phyloP scores from a whole-genome alignment of 2,888 invertebrate genomes.

The Rhogogaster chlorosoma region DNA sequence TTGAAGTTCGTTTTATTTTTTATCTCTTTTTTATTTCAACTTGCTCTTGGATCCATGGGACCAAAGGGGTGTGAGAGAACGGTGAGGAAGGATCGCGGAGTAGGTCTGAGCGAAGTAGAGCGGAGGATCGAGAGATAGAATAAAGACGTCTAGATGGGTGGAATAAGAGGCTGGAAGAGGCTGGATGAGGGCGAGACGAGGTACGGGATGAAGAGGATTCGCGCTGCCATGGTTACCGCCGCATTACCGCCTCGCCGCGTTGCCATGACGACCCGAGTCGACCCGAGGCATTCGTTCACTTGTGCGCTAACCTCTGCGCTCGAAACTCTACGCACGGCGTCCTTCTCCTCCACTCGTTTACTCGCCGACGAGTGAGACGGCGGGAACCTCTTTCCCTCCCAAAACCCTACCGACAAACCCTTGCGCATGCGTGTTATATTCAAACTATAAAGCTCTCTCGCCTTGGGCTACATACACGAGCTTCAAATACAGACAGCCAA shows the following conservation, averaged over 20 bases:
- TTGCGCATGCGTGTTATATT: constrained; percentile 23
- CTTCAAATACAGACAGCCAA: neutral
- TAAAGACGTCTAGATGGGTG: constrained; percentile 60
- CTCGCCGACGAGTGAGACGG: constrained; percentile 32
- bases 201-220: constrained; percentile 73
- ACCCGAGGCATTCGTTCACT: constrained; percentile 58
- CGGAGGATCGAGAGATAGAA: constrained; percentile 54
- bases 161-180: constrained; percentile 73
- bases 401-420: constrained; percentile 22
- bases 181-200: constrained; percentile 63
- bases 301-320: constrained; percentile 55
- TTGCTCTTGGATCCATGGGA: neutral
- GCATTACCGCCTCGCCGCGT: constrained; percentile 79
- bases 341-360: constrained; percentile 53
- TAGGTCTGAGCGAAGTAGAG: constrained; percentile 54
- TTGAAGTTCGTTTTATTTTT: no score
- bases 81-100: constrained; percentile 42
- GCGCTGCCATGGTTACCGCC: constrained; percentile 77
- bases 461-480: constrained; percentile 9
- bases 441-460: neutral
- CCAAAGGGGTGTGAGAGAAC: neutral
- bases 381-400: constrained; percentile 43
- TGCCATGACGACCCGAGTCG: constrained; percentile 80
- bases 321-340: neutral
- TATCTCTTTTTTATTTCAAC: neutral